Evolutionary conservation across 2,113 vertebrate genomes (phyloP).

Genomic region (Gasterosteus aculeatus): DNA sequence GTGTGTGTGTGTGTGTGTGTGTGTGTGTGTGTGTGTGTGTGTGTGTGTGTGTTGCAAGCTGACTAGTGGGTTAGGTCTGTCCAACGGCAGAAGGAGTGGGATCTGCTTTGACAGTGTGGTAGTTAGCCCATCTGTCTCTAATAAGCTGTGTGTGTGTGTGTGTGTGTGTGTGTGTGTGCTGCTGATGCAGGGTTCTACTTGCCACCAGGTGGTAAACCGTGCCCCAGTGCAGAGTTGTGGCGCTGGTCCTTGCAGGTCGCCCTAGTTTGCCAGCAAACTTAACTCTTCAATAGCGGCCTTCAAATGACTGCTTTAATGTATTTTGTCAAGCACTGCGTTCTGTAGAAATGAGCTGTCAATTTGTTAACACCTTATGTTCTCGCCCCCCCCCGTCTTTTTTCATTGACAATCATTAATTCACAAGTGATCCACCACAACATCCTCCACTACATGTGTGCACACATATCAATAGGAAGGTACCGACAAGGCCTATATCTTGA

Average conservation of each 20-base stretch:
- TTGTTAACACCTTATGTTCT: constrained; percentile 4
- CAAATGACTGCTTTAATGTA: not conserved
- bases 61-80: constrained; percentile 66
- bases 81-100: constrained; percentile 76
- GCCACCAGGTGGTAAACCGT: constrained; percentile 66
- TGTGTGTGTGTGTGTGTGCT: constrained; percentile 38
- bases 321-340: not conserved
- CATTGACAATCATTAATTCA: constrained; percentile 16
- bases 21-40: not conserved
- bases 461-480: constrained; percentile 37
- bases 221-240: constrained; percentile 51
- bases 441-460: constrained; percentile 21
- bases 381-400: not conserved
- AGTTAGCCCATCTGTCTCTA: constrained; percentile 83
- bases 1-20: constrained; percentile 3
- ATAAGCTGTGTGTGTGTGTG: constrained; percentile 69
- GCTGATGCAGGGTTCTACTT: constrained; percentile 47
- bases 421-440: not conserved
- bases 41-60: constrained; percentile 47
- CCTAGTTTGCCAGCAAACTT: constrained; percentile 30
- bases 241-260: constrained; percentile 9
- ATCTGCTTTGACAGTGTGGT: constrained; percentile 77
- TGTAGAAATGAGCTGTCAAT: constrained; percentile 9
- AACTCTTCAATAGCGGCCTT: constrained; percentile 28
- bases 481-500: constrained; percentile 50